Evolutionary conservation across 2,888 invertebrate genomes (phyloP), one percentile per base, ranked within the genome.

Genomic region (Diarsia mendica): DNA sequence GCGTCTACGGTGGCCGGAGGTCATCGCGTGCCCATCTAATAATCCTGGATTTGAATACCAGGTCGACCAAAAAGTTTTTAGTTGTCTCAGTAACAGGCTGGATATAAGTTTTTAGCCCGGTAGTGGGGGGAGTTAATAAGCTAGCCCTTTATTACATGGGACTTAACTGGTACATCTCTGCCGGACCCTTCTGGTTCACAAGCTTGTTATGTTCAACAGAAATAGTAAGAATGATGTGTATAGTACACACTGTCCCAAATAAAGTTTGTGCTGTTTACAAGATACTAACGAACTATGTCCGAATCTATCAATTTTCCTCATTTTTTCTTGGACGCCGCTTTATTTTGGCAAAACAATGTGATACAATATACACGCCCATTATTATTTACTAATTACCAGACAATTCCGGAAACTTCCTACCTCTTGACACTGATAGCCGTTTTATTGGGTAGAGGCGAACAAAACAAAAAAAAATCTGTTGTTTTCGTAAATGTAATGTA

Each of bases 241-340:
- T 60, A 20, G 9, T 28, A 81, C 20, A 61, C 33, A 49, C 13
- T 23, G 15, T 13, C 23, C 60, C 10, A 55, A 67, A 49, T 23
- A n/a, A 61, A 61, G 23, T 63, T 65, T 18, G 11, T 49, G 20
- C 60, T 46, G 33, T 72, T 33, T 46, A 60, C 44, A 49, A 15
- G 6, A 46, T 13, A 15, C 39, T 65, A 73, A 77, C 51, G 51
- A 77, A 80, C 58, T 20, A 23, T 28, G 20, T 61, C 39, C 9
- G 9, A 18, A 46, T 53, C 10, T 23, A 1, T n/a, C 13, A 15
- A 28, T 53, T 72, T 61, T 39, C n/a, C 60, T 61, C n/a, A 10
- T n/a, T 1, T 46, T 39, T 49, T 60, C 28, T 6, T 51, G 10
- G 58, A 8, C 20, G 8, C 13, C 9, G n/a, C 0, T 15, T 39